phyloP scores from a whole-genome alignment of 37 sponge, comb jelly and placozoan species.

The Geodia barretti region DNA sequence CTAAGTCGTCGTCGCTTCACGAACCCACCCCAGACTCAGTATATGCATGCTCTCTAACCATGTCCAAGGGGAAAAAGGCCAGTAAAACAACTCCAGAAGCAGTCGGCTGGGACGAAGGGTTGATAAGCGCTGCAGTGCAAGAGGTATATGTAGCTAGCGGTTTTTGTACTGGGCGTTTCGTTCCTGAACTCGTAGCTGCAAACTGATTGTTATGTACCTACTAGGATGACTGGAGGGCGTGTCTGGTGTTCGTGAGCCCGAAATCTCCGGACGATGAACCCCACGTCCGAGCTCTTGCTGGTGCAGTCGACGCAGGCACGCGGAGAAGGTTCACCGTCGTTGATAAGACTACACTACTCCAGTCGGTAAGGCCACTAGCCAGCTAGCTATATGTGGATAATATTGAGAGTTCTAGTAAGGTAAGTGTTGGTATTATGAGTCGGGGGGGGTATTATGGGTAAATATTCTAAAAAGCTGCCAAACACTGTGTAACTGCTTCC shows the following conservation, averaged over 20 bases:
- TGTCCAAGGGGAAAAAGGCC: constrained; percentile 53
- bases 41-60: no score
- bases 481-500: no score
- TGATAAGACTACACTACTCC: constrained; percentile 32
- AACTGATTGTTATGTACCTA: background rate
- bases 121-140: constrained; percentile 12
- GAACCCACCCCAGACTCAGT: no score
- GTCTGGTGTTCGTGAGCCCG: constrained; percentile 39
- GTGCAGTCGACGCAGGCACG: constrained; percentile 6
- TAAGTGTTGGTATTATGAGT: no score
- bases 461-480: no score
- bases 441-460: no score
- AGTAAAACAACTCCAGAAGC: constrained; percentile 1
- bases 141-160: constrained; percentile 32
- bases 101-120: constrained; percentile 42
- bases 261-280: constrained; percentile 1
- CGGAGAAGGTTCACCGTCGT: constrained; percentile 40
- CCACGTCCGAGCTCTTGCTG: constrained; percentile 21
- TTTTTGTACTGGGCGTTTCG: background rate
- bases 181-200: background rate
- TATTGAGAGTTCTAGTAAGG: background rate
- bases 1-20: no score
- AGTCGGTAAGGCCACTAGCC: constrained; percentile 15
- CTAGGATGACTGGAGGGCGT: constrained; percentile 63
- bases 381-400: background rate